Percentiles rank a stretch among this genome's conserved stretches.
Conservation (phyloP, 2,888 invertebrate species). For the Pelosia muscerda region DNA sequence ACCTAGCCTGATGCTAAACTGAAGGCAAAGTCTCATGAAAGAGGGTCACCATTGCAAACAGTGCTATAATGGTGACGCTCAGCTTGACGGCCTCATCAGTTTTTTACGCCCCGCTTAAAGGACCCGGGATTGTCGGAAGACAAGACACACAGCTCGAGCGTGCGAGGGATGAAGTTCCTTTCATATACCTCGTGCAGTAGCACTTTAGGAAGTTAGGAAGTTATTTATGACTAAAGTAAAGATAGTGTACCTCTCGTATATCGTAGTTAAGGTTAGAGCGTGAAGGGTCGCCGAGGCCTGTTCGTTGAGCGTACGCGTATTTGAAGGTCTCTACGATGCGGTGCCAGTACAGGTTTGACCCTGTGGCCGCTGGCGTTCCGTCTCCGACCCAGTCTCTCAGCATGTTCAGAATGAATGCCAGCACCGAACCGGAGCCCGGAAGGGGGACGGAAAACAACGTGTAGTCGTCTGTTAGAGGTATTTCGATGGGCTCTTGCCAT, state of each 20-base stretch:
- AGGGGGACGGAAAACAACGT: conserved; percentile 92
- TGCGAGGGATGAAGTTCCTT: too few species aligned
- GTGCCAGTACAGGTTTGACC: conserved; percentile 88
- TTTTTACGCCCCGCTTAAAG: too few species aligned
- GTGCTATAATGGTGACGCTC: too few species aligned
- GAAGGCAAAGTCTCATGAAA: too few species aligned
- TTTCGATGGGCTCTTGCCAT: conserved; percentile 89
- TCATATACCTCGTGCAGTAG: too few species aligned
- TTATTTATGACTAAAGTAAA: neutral
- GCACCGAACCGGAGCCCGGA: conserved; percentile 94
- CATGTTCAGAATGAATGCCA: conserved; percentile 94
- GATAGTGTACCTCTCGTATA: conserved; percentile 64
- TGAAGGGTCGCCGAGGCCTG: conserved; percentile 92
- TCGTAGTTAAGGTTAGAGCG: conserved; percentile 64
- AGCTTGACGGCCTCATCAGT: too few species aligned
- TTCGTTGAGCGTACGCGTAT: conserved; percentile 95
- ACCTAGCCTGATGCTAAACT: too few species aligned
- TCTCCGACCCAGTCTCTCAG: conserved; percentile 87
- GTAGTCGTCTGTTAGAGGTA: conserved; percentile 87
- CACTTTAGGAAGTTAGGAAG: too few species aligned
- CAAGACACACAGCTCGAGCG: too few species aligned
- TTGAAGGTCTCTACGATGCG: conserved; percentile 96
- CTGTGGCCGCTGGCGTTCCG: conserved; percentile 64
- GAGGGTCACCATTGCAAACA: too few species aligned
- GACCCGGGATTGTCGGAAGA: too few species aligned